These are phyloP conservation scores for Nyctalus aviator DNA, from an alignment of 2,797 vertebrate species.

Conservation along the genomic window DNA sequence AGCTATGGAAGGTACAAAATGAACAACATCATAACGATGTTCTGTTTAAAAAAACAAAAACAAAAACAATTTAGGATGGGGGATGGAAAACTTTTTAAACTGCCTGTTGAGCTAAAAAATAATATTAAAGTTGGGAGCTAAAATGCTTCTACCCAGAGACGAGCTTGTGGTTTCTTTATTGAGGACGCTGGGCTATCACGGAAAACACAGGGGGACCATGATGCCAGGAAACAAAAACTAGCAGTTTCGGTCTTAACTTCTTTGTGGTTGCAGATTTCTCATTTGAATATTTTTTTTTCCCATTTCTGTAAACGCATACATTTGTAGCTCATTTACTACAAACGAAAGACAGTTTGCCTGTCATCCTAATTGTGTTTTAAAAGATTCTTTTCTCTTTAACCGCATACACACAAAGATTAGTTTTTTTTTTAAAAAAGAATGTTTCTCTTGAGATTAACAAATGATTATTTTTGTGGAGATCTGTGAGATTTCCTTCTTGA, in stretches of 20 bases:
- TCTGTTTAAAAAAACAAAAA: conserved; percentile 14
- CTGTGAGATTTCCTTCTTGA: neutral
- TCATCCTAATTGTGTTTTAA: neutral
- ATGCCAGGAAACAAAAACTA: conserved; percentile 6
- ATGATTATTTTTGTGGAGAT: neutral
- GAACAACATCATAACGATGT: neutral
- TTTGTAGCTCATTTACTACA: conserved; percentile 60
- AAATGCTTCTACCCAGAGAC: conserved; percentile 48
- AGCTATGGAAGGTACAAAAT: neutral
- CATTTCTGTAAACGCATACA: neutral
- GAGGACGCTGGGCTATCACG: conserved; percentile 4
- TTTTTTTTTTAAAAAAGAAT: conserved; percentile 38
- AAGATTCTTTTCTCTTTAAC: conserved; percentile 49
- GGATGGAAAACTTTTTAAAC: conserved; percentile 27
- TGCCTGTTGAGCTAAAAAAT: conserved; percentile 46
- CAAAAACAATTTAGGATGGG: neutral
- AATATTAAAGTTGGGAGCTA: conserved; percentile 48
- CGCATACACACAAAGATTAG: conserved; percentile 1
- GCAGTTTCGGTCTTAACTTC: conserved; percentile 42
- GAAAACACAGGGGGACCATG: neutral
- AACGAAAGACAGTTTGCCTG: conserved; percentile 49
- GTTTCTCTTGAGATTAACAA: conserved; percentile 50
- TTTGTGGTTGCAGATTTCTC: conserved; percentile 45
- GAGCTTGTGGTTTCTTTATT: conserved; percentile 59
- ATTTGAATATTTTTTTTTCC: conserved; percentile 59